phyloP scores from a whole-genome alignment of 2,113 vertebrate genomes.

The Microtus oregoni region DNA sequence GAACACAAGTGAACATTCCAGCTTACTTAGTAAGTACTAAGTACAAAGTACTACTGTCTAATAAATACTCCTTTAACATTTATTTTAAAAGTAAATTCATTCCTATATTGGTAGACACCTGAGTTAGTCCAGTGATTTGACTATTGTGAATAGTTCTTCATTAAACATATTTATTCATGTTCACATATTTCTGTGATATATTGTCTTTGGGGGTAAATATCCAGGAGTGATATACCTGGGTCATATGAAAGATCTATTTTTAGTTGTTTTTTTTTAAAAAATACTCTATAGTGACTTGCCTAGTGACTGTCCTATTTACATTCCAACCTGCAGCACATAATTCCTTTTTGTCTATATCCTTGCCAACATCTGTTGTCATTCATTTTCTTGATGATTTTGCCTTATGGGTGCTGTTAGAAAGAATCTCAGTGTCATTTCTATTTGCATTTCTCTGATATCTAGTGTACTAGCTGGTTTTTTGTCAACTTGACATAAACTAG shows the following conservation, averaged over 20 bases:
- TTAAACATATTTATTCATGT: background rate
- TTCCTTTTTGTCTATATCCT: background rate
- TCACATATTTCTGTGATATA: background rate
- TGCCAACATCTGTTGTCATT: background rate
- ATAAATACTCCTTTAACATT: background rate
- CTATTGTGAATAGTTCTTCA: background rate
- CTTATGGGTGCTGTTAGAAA: background rate
- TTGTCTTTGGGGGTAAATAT: background rate
- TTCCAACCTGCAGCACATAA: background rate
- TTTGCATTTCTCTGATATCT: background rate
- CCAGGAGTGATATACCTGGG: background rate
- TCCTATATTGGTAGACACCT: background rate
- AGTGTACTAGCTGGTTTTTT: background rate
- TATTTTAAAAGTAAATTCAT: background rate
- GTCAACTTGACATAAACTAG: background rate
- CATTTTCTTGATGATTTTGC: background rate
- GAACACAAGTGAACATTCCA: background rate
- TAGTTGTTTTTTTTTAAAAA: background rate
- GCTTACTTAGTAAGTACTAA: background rate
- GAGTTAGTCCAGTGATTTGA: background rate
- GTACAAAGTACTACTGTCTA: background rate
- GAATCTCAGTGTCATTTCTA: background rate
- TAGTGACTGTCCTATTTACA: background rate
- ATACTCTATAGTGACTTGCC: background rate
- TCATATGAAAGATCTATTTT: background rate